Percentiles rank a stretch among this genome's conserved stretches.
Evolutionary conservation across 2,797 vertebrate genomes (phyloP).

Genomic region (Oryzias sinensis): DNA sequence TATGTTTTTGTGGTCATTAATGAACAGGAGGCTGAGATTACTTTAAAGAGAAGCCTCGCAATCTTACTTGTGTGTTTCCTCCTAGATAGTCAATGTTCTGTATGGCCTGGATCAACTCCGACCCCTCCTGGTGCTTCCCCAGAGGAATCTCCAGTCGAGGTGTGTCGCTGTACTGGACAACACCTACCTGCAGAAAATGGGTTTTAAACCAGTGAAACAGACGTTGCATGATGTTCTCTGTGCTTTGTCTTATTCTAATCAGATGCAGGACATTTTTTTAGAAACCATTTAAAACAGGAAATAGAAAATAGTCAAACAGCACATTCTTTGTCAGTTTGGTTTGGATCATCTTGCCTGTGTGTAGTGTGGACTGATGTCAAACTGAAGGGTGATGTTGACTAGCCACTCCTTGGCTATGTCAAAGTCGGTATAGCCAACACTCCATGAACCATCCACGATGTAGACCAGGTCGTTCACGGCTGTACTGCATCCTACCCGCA

Average conservation of each 20-base stretch:
- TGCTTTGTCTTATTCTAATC: too few relatives aligned
- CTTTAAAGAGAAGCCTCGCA: background rate
- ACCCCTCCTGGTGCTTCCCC: constrained; percentile 65
- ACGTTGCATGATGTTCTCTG: too few relatives aligned
- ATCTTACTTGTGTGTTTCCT: constrained; percentile 78
- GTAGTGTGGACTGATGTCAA: constrained; percentile 78
- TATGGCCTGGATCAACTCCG: constrained; percentile 74
- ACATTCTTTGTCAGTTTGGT: background rate
- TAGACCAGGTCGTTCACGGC: constrained; percentile 83
- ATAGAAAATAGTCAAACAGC: too few relatives aligned
- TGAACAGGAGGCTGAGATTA: background rate
- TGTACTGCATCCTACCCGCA: constrained; percentile 78
- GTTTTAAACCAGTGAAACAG: background rate
- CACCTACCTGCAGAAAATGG: constrained; percentile 64
- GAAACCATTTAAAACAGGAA: too few relatives aligned
- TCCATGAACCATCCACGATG: constrained; percentile 83
- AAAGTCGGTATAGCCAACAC: constrained; percentile 78
- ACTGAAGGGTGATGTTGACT: constrained; percentile 80
- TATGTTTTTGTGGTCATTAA: too few relatives aligned
- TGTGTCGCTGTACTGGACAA: constrained; percentile 83
- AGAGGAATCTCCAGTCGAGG: constrained; percentile 81
- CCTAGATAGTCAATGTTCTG: constrained; percentile 74
- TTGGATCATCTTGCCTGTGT: constrained; percentile 63
- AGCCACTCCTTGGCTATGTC: constrained; percentile 83
- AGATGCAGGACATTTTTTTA: too few relatives aligned